A percentile compares a stretch with the other conserved stretches of the same genome.
Evolutionary conservation across 1,140 invertebrate genomes (phyloP).

Genomic region (Cephus cinctus): DNA sequence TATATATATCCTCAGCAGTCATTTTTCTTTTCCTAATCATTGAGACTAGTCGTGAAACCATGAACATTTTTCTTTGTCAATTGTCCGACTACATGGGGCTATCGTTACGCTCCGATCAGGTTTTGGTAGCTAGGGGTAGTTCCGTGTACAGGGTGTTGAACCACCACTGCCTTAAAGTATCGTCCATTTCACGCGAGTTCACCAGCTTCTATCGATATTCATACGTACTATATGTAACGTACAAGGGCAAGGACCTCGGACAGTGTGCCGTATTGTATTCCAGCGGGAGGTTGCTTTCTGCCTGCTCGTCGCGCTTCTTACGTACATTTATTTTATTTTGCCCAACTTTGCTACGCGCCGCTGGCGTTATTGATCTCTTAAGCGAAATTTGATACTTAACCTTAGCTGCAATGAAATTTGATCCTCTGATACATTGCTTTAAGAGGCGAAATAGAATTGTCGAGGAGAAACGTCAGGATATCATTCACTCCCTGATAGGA

Average conservation of each 20-base stretch:
- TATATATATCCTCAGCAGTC: background rate
- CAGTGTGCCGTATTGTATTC: conserved; percentile 33
- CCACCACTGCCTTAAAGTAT: no score
- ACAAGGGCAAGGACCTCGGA: conserved; percentile 53
- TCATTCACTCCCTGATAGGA: background rate
- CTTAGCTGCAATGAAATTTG: conserved; percentile 44
- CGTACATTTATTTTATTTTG: no score
- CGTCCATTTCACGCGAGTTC: no score
- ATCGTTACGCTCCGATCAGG: no score
- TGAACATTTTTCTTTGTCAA: no score
- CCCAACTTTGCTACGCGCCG: background rate
- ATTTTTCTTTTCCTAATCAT: background rate
- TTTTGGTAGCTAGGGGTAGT: no score
- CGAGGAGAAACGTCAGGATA: conserved; percentile 18
- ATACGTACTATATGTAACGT: conserved; percentile 33
- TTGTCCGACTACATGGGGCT: no score
- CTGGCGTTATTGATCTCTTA: conserved; percentile 15
- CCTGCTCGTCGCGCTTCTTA: no score
- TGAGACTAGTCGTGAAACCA: no score
- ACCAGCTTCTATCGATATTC: conserved; percentile 54
- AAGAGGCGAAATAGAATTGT: conserved; percentile 42
- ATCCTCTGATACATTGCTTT: conserved; percentile 40
- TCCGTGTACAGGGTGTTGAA: no score
- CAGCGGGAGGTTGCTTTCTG: conserved; percentile 14
- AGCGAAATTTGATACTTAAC: conserved; percentile 11